phyloP scores from a whole-genome alignment of 2,113 vertebrate species.

The Thalassarche chlororhynchos region DNA sequence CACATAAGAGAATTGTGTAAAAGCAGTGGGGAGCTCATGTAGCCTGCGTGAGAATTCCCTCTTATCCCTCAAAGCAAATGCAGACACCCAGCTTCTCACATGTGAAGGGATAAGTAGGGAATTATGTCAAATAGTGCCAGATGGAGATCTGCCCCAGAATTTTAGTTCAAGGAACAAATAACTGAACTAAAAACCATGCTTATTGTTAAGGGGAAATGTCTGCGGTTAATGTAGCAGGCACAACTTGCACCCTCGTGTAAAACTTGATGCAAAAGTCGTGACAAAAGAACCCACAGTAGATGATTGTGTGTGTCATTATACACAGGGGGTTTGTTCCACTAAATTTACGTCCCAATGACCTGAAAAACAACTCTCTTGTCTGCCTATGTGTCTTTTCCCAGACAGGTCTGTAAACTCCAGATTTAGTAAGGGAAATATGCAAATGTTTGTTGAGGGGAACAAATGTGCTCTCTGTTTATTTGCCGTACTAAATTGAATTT shows the following conservation, averaged over 20 bases:
- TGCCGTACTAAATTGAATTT: constrained; percentile 2
- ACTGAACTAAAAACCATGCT: neutral
- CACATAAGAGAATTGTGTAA: neutral
- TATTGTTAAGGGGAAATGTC: neutral
- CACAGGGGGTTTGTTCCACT: neutral
- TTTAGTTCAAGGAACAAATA: neutral
- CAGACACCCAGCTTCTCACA: neutral
- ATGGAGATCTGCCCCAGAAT: neutral
- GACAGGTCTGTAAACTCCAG: neutral
- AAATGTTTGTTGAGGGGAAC: neutral
- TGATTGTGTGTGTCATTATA: neutral
- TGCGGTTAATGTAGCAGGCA: neutral
- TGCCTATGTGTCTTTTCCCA: neutral
- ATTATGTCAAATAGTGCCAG: neutral
- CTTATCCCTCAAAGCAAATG: neutral
- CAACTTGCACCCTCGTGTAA: neutral
- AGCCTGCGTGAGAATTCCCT: neutral
- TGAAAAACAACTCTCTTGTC: neutral
- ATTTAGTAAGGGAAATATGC: neutral
- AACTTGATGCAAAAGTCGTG: neutral
- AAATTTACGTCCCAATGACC: neutral
- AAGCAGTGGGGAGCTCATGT: fast-evolving
- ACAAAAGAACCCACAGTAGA: neutral
- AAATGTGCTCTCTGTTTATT: neutral
- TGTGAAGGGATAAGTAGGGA: neutral